Evolutionary conservation across 1,140 invertebrate genomes (phyloP).

Genomic region (Atta colombica): DNA sequence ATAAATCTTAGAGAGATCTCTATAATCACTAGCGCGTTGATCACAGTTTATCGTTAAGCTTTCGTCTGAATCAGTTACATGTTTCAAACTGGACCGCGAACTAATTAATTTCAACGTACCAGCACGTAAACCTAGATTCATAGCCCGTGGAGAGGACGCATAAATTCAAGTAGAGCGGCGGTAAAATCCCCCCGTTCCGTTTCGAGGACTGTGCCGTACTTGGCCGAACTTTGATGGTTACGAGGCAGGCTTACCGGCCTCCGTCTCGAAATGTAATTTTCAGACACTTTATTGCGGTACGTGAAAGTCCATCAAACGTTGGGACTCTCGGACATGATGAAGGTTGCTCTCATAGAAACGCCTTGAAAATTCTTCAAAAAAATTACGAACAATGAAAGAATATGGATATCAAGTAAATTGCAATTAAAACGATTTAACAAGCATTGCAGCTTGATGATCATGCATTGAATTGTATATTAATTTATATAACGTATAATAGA

Average conservation of each 20-base stretch:
- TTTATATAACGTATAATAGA: not conserved
- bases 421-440: conserved; percentile 13
- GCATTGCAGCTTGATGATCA: not conserved
- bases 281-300: conserved; percentile 66
- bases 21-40: conserved; percentile 32
- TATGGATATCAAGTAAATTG: not conserved
- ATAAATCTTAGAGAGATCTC: conserved; percentile 44
- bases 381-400: not conserved
- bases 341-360: not conserved
- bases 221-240: conserved; percentile 69
- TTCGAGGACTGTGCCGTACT: conserved; percentile 61
- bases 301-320: conserved; percentile 39
- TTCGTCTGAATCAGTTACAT: conserved; percentile 57
- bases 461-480: conserved; percentile 5
- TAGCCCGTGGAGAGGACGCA: conserved; percentile 41
- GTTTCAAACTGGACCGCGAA: conserved; percentile 50
- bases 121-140: conserved; percentile 61
- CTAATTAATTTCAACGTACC: conserved; percentile 69
- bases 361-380: not conserved
- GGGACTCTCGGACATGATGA: not conserved
- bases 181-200: conserved; percentile 52
- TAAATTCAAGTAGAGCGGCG: conserved; percentile 50
- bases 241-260: conserved; percentile 30
- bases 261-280: conserved; percentile 66
- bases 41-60: conserved; percentile 27